phyloP scores from a whole-genome alignment of 64 coral and sea anemone species.

The Montipora sp. region DNA sequence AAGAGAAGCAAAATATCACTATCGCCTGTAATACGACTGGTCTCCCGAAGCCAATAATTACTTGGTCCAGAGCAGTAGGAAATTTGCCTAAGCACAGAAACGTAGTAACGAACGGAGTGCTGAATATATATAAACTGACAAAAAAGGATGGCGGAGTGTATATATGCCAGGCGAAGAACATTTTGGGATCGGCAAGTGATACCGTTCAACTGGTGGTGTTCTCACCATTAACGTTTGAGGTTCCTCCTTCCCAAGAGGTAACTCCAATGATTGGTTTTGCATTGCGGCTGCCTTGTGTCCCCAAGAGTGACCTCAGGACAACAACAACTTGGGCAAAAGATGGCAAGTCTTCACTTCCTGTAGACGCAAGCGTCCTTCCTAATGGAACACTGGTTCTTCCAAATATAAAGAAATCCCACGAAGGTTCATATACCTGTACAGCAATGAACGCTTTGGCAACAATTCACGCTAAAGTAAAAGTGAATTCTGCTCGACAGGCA shows the following conservation, averaged over 20 bases:
- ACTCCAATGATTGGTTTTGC: neutral
- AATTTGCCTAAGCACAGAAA: neutral
- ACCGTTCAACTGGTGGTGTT: neutral
- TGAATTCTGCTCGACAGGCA: neutral
- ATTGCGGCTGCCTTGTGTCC: neutral
- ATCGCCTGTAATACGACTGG: slow-evolving; percentile 47
- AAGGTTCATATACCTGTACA: neutral
- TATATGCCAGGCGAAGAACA: slow-evolving; percentile 4
- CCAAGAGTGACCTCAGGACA: neutral
- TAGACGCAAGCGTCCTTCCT: neutral
- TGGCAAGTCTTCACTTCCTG: neutral
- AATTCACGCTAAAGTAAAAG: neutral
- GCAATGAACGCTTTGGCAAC: neutral
- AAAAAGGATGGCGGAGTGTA: slow-evolving; percentile 2
- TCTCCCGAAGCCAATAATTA: slow-evolving; percentile 29
- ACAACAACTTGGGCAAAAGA: neutral
- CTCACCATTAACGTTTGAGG: neutral
- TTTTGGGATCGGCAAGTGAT: neutral
- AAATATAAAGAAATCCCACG: neutral
- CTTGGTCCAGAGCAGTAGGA: slow-evolving; percentile 16
- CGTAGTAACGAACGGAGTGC: neutral
- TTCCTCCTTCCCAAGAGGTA: neutral
- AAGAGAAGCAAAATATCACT: slow-evolving; percentile 12
- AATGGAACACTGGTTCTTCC: slow-evolving; percentile 21
- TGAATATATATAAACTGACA: neutral